A percentile compares a stretch with the other conserved stretches of the same genome.
Evolutionary conservation across 2,888 invertebrate genomes (phyloP).

Genomic region (Geophilus truncorum): DNA sequence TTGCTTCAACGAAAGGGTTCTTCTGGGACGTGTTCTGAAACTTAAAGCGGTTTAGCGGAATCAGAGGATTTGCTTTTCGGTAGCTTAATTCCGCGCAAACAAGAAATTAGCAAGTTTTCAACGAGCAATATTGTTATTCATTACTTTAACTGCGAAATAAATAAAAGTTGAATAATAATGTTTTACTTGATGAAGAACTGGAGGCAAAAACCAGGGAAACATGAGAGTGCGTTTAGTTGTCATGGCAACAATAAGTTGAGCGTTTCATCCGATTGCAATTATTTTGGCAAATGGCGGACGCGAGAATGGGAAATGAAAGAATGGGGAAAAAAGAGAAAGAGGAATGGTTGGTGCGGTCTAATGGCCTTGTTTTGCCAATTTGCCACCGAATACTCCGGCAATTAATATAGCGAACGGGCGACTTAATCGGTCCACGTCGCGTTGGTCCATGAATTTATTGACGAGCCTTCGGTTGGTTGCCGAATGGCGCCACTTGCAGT

Average conservation of each 20-base stretch:
- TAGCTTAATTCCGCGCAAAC: neutral
- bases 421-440: neutral
- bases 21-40: neutral
- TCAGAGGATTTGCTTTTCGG: neutral
- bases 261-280: neutral
- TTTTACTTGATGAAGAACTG: no score
- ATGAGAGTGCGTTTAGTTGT: no score
- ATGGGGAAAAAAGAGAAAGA: neutral
- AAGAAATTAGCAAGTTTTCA: no score
- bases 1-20: no score
- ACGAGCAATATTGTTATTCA: no score
- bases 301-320: neutral
- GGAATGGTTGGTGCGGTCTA: neutral
- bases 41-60: neutral
- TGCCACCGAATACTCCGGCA: neutral
- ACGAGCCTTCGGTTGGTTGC: neutral
- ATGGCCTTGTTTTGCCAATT: conserved; percentile 8
- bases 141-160: no score
- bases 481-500: neutral
- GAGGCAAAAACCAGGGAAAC: no score
- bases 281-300: conserved; percentile 2
- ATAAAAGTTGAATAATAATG: no score
- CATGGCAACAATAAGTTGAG: neutral
- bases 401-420: neutral
- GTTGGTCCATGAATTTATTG: neutral